Evolutionary conservation across 2,113 vertebrate genomes (phyloP), one percentile per base, ranked within the genome.

Genomic region (Erinaceus europaeus): DNA sequence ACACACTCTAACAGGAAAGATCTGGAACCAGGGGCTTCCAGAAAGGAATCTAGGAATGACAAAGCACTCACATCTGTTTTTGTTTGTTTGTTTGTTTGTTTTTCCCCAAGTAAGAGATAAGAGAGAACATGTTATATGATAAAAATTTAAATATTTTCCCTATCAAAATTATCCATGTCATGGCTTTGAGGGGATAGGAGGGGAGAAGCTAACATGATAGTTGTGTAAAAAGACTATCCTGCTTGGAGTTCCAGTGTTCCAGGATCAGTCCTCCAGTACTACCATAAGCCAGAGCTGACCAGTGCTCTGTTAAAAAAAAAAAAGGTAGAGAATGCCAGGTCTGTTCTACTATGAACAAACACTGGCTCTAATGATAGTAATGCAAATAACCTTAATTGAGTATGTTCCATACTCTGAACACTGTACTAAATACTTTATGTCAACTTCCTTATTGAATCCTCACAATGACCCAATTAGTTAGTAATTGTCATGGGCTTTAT

Each of bases 61-160:
- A 20, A 88, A 34, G 9, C 50, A 52, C 75, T 71, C 29, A 20
- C 48, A 50, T 71, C 57, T 62, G n/a, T n/a, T n/a, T n/a, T n/a
- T n/a, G n/a, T n/a, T n/a, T n/a, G n/a, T n/a, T n/a, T n/a, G n/a
- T n/a, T n/a, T n/a, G n/a, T n/a, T n/a, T n/a, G n/a, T 84, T 67
- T n/a, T 46, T 86, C 79, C 29, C 44, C n/a, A 75, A 86, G 61
- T 38, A 85, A 90, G 21, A 6, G 25, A n/a, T 29, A 71, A 86
- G 71, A 89, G 78, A 71, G 34, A 81, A 21, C 73, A 69, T 23
- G 44, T 38, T 69, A 34, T 75, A 25, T 8, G 20, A 32, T n/a
- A n/a, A 67, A 52, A 84, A 64, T 2, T 27, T n/a, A 55, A 78
- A 89, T n/a, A n/a, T n/a, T n/a, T n/a, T n/a, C n/a, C n/a, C n/a